phyloP scores from a whole-genome alignment of 2,797 vertebrate genomes.

The Thaleichthys pacificus region DNA sequence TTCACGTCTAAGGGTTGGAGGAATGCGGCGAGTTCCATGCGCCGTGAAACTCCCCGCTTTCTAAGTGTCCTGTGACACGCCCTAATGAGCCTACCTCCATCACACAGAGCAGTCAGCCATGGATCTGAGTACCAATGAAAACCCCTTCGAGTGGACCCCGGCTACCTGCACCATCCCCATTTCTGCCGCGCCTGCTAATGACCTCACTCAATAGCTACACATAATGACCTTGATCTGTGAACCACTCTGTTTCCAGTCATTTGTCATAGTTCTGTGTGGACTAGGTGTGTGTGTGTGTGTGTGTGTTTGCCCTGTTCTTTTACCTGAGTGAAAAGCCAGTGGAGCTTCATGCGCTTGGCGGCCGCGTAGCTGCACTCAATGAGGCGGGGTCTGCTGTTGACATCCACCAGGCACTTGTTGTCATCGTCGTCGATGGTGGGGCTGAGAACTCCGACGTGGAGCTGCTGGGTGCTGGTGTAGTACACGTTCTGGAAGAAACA shows the following conservation, averaged over 20 bases:
- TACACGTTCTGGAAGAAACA: constrained; percentile 89
- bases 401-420: constrained; percentile 98
- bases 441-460: constrained; percentile 90
- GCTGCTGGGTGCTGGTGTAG: constrained; percentile 91
- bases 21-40: constrained; percentile 32
- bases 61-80: constrained; percentile 2
- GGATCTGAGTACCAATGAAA: not conserved
- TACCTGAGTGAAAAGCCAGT: constrained; percentile 98
- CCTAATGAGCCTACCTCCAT: constrained; percentile 15
- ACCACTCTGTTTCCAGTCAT: not conserved
- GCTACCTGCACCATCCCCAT: not conserved
- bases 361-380: constrained; percentile 95
- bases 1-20: constrained; percentile 32
- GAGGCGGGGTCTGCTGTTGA: constrained; percentile 90
- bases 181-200: not conserved
- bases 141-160: not conserved
- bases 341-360: constrained; percentile 95
- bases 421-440: constrained; percentile 94
- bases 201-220: not conserved
- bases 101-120: constrained; percentile 11
- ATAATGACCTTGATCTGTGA: not conserved
- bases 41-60: not conserved
- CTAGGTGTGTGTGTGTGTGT: not conserved
- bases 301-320: constrained; percentile 15
- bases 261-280: not conserved